Evolutionary conservation across 2,888 invertebrate species (phyloP), one percentile per base, ranked within the genome.

Genomic region (Physocephala rufipes): DNA sequence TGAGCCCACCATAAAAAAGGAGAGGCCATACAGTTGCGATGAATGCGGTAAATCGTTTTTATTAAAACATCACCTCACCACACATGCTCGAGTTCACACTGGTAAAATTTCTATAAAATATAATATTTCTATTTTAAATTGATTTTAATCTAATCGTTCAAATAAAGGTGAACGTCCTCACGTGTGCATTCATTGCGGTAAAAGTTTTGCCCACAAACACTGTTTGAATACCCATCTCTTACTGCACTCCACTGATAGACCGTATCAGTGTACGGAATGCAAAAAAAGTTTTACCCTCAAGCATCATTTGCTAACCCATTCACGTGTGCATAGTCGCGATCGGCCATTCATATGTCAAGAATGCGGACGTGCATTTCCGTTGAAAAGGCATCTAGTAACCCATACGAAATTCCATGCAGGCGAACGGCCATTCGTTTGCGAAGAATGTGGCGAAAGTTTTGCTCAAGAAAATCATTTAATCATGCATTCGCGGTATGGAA

Each of bases 361-460:
- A 86, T 94, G 94, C 84, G 94, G 94, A 1, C 89, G 93, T 74
- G 90, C 93, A 47, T 94, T 94, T 85, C 93, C 94, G 0, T 86
- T 94, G 61, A 93, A 93, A 86, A 89, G 94, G 65, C 94, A 94
- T 80, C 87, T 94, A 65, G 94, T 93, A 43, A 94, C 94, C 71
- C 94, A 94, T 87, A 91, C 92, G 86, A 94, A 94, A 88, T 94
- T 93, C 85, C 94, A 94, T 86, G 93, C 93, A 30, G 94, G 94
- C 9, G 94, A 94, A 84, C 87, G 94, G 75, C 94, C 94, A 1
- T 93, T 91, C 81, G 92, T 97, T 82, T 96, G 96, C 86, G 90
- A 86, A 87, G 93, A 96, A 74, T 99, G 98, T 82, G 93, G 92
- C 2, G 98, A 98, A 86, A 95, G 96, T 74, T 96, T 96, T 86